These are phyloP conservation scores for Charaxes varanes DNA, from an alignment of 1,140 invertebrate species.

Conservation along the genomic window DNA sequence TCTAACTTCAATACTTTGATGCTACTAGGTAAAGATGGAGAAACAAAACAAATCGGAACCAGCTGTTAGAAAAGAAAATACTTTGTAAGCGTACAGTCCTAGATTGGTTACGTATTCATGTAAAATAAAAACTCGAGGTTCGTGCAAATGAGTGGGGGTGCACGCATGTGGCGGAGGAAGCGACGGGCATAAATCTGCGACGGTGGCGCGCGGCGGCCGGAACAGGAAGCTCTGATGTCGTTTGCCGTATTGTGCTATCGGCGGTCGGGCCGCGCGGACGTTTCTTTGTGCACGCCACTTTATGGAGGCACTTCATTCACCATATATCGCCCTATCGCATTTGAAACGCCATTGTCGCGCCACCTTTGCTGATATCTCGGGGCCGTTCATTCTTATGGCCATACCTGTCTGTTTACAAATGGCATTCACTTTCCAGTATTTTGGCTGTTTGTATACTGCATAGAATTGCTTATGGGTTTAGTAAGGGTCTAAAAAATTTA, in stretches of 20 bases:
- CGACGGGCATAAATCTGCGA: constrained; percentile 69
- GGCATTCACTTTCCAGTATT: constrained; percentile 10
- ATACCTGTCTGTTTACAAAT: constrained; percentile 18
- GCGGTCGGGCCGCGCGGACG: constrained; percentile 59
- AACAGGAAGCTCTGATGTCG: constrained; percentile 65
- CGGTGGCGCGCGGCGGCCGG: constrained; percentile 65
- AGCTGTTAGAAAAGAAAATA: no score
- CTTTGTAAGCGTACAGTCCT: no score
- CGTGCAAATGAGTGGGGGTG: constrained; percentile 63
- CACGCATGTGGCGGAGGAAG: constrained; percentile 68
- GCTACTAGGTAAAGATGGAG: no score
- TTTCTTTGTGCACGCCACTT: constrained; percentile 60
- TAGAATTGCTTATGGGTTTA: no score
- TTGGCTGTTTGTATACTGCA: neutral
- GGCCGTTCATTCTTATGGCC: constrained; percentile 29
- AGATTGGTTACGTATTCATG: neutral
- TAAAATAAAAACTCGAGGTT: constrained; percentile 62
- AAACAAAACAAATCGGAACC: no score
- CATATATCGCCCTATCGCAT: constrained; percentile 51
- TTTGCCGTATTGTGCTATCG: constrained; percentile 69
- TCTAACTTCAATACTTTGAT: no score
- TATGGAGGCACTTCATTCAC: constrained; percentile 51
- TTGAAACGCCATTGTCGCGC: constrained; percentile 49
- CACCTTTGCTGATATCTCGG: constrained; percentile 45
- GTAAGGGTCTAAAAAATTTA: no score